Evolutionary conservation across 2,113 vertebrate genomes (phyloP).

Genomic region (Cyprinodon tularosa): DNA sequence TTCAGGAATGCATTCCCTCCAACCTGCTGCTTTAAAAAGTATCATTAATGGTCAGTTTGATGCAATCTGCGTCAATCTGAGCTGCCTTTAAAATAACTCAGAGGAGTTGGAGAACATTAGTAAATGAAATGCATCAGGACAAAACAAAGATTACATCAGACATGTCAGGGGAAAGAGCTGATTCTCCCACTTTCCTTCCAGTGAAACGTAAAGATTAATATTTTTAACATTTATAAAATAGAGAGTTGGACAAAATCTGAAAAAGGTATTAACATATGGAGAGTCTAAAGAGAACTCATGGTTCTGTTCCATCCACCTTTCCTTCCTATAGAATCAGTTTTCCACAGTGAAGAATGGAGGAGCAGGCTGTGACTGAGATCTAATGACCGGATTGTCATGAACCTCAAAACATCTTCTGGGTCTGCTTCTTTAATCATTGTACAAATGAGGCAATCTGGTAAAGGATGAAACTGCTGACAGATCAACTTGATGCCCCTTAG

Average conservation of each 20-base stretch:
- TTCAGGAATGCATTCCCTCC: not conserved
- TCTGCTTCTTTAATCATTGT: fast-evolving
- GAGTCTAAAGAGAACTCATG: no score
- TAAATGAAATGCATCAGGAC: not conserved
- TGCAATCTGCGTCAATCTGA: not conserved
- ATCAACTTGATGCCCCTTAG: not conserved
- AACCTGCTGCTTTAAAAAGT: not conserved
- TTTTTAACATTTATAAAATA: no score
- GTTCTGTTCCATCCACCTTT: no score
- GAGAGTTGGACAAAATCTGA: no score
- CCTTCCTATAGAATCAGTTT: not conserved
- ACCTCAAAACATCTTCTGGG: no score
- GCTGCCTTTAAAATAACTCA: not conserved
- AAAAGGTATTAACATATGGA: no score
- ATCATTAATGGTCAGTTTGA: not conserved
- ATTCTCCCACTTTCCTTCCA: no score
- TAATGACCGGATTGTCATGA: not conserved
- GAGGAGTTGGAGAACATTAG: not conserved
- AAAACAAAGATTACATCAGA: no score
- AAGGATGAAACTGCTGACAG: not conserved
- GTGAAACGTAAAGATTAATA: no score
- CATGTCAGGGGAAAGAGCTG: no score
- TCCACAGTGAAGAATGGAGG: not conserved
- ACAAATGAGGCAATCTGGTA: not conserved
- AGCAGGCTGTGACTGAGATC: no score